Percentiles rank a stretch among this genome's conserved stretches.
phyloP scores from a whole-genome alignment of 2,888 invertebrate genomes.

The Folsomia candida region DNA sequence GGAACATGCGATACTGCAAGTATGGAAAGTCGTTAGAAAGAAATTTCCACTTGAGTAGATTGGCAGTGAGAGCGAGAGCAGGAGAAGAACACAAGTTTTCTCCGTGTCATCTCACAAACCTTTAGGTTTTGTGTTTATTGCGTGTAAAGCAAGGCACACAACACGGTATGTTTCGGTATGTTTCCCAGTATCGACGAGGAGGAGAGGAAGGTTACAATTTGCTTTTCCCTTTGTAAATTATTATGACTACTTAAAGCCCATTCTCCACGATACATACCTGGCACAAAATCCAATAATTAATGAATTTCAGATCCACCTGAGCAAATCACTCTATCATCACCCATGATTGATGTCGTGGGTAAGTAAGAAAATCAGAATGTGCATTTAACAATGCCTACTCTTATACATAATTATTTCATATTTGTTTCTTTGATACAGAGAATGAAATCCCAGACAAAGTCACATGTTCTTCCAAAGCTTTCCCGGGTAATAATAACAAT shows the following conservation, averaged over 20 bases:
- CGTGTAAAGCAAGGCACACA: background rate
- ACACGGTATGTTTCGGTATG: constrained; percentile 22
- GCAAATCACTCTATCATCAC: constrained; percentile 69
- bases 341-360: constrained; percentile 53
- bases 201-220: background rate
- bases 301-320: constrained; percentile 72
- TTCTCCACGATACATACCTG: no score
- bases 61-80: constrained; percentile 2
- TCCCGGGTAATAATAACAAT: constrained; percentile 54
- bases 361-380: no score
- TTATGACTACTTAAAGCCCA: no score
- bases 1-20: constrained; percentile 31
- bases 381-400: no score
- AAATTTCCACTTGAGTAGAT: constrained; percentile 39
- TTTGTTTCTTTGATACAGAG: no score
- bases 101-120: background rate
- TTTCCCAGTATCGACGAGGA: background rate
- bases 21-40: constrained; percentile 42
- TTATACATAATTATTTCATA: constrained; percentile 61
- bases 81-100: constrained; percentile 3
- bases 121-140: background rate
- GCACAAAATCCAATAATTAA: background rate
- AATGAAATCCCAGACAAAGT: constrained; percentile 61
- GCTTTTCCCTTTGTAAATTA: background rate
- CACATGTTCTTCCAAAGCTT: constrained; percentile 64